phyloP scores from a whole-genome alignment of 2,113 vertebrate species.

The Actenoides lindsayi region DNA sequence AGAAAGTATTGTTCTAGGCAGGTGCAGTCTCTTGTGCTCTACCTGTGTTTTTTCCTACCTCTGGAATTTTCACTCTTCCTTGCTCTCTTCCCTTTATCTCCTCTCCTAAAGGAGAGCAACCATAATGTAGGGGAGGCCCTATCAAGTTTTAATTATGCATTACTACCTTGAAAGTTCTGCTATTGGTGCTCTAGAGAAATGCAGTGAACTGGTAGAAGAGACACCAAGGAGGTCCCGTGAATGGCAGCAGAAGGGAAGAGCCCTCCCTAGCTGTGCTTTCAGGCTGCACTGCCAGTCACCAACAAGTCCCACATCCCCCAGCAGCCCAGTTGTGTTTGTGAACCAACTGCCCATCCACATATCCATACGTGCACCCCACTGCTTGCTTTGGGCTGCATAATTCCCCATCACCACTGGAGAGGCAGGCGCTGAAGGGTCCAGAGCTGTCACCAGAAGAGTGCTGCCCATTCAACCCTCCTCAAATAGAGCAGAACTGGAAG shows the following conservation, averaged over 20 bases:
- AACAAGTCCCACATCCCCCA: not conserved
- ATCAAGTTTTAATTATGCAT: not conserved
- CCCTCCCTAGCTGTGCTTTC: not conserved
- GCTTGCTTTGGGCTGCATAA: not conserved
- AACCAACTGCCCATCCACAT: not conserved
- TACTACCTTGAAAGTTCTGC: not conserved
- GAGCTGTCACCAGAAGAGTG: not conserved
- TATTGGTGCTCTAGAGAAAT: not conserved
- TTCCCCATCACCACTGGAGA: not conserved
- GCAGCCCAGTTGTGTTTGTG: not conserved
- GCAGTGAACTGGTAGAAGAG: not conserved
- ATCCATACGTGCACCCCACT: not conserved
- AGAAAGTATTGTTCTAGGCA: not conserved
- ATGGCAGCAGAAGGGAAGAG: not conserved
- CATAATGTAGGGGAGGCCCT: not conserved
- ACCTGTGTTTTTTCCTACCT: not conserved
- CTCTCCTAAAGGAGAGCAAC: not conserved
- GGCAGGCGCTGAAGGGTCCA: not conserved
- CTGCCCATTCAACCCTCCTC: not conserved
- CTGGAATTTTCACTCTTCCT: not conserved
- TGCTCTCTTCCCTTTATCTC: not conserved
- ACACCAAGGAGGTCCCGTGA: not conserved
- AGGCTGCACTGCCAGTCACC: not conserved
- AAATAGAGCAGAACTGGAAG: not conserved
- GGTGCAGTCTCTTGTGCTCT: not conserved